Conservation (phyloP, 2,888 invertebrate genomes). For the Hesperia comma region DNA sequence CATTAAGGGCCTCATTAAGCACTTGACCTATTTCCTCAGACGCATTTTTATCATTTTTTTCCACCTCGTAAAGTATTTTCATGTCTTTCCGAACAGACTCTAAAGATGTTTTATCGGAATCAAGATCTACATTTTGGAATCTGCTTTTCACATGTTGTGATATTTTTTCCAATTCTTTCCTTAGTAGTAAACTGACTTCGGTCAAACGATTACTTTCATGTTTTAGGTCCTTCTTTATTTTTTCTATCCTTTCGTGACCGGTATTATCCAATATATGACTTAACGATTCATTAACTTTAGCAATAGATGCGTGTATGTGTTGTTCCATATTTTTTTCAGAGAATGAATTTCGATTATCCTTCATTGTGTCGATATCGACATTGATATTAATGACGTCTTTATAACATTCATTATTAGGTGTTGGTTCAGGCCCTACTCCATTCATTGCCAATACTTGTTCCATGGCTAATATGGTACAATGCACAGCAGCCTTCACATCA, state of each 20-base stretch:
- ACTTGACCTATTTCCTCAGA: conserved; percentile 58
- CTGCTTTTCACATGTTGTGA: conserved; percentile 53
- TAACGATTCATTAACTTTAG: conserved; percentile 47
- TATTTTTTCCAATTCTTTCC: conserved; percentile 58
- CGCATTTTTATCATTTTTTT: conserved; percentile 52
- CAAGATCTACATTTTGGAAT: conserved; percentile 43
- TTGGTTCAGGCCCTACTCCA: conserved; percentile 46
- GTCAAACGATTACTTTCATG: conserved; percentile 56
- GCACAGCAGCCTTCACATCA: conserved; percentile 67
- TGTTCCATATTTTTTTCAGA: conserved; percentile 37
- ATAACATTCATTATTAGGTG: conserved; percentile 47
- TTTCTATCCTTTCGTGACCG: conserved; percentile 46
- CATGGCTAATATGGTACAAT: conserved; percentile 68
- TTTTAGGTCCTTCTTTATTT: conserved; percentile 51
- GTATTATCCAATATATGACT: conserved; percentile 48
- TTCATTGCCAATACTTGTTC: conserved; percentile 58
- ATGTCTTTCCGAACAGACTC: conserved; percentile 58
- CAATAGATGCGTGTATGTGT: conserved; percentile 46
- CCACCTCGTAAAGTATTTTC: conserved; percentile 55
- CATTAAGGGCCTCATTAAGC: conserved; percentile 54
- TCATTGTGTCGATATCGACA: conserved; percentile 12
- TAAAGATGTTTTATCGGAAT: conserved; percentile 47
- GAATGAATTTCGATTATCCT: conserved; percentile 7
- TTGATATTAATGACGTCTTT: conserved; percentile 30
- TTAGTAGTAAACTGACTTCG: conserved; percentile 56